Percentiles rank a stretch among this genome's conserved stretches.
These are phyloP conservation scores for Seriola quinqueradiata DNA, from an alignment of 2,113 vertebrate species.

Conservation along the genomic window DNA sequence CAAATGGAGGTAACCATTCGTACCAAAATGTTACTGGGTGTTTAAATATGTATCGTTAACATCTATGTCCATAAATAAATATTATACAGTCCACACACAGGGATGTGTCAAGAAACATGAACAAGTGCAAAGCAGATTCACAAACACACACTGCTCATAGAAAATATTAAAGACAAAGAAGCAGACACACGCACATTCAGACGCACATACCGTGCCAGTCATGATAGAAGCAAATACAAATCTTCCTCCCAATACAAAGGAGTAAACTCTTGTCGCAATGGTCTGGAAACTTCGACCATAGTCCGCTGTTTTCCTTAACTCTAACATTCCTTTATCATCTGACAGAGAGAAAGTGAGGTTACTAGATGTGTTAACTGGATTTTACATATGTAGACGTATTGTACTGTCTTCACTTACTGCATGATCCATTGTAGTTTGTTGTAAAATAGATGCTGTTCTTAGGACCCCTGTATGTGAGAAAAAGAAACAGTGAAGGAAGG, in stretches of 20 bases:
- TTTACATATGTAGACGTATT: neutral
- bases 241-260: slow-evolving; percentile 92
- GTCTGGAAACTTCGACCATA: slow-evolving; percentile 88
- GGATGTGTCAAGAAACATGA: neutral
- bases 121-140: neutral
- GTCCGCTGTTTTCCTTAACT: slow-evolving; percentile 88
- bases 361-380: neutral
- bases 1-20: neutral
- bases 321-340: slow-evolving; percentile 89
- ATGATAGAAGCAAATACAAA: slow-evolving; percentile 96
- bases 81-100: neutral
- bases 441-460: slow-evolving; percentile 89
- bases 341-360: slow-evolving; percentile 28
- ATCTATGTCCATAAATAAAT: neutral
- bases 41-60: neutral
- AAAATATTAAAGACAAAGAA: neutral
- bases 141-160: neutral
- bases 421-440: slow-evolving; percentile 88
- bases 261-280: slow-evolving; percentile 90
- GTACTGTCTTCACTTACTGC: slow-evolving; percentile 87
- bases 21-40: neutral
- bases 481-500: slow-evolving; percentile 38
- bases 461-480: slow-evolving; percentile 83
- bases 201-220: slow-evolving; percentile 86
- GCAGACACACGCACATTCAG: neutral